Base-by-base conservation (phyloP, 2,797 vertebrate genomes). In the Neosalanx taihuensis region DNA sequence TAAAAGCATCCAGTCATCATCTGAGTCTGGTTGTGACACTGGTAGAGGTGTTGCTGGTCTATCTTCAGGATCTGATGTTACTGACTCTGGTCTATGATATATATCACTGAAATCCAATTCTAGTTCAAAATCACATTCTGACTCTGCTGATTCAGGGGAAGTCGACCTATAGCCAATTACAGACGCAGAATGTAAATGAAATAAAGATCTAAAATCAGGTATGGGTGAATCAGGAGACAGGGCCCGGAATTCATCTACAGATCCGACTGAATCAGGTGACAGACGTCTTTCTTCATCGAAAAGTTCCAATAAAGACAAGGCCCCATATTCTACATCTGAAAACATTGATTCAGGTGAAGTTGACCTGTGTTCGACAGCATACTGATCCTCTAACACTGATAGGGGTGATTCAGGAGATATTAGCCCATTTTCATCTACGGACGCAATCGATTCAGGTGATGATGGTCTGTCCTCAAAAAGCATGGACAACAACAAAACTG, bases 161-260 rank as follows among this genome's bases (percentile, higher is more conserved):
- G 70, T 56, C 4, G 51, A 56, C 51, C 41, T 46, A 46, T 3
- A 46, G 41, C 41, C 41, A 46, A 12, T 13, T 13, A 46, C 41
- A 17, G 41, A 46, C 41, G 3, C 41, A 46, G 41, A 9, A 46
- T 9, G 3, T 46, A 46, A 12, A 46, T 10, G 41, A 13, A 56
- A 9, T n/a, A n/a, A 56, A n/a, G 4, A n/a, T 53, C 63, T 53
- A 60, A 77, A 79, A 2, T 83, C 66, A 69, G 72, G 74, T 20
- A 81, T 56, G 26, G 80, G 76, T 15, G 78, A 79, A 35, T 86
- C 78, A 59, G 79, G 65, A 29, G 68, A 69, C 49, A 86, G 79
- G 7, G 1, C 56, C 51, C 53, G 53, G 18, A 53, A 4, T 49
- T 72, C 69, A 64, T 26, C 67, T 26, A 75, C 37, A 13, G 75